phyloP scores from a whole-genome alignment of 92 coral and sea anemone genomes.

The Montipora capitata region DNA sequence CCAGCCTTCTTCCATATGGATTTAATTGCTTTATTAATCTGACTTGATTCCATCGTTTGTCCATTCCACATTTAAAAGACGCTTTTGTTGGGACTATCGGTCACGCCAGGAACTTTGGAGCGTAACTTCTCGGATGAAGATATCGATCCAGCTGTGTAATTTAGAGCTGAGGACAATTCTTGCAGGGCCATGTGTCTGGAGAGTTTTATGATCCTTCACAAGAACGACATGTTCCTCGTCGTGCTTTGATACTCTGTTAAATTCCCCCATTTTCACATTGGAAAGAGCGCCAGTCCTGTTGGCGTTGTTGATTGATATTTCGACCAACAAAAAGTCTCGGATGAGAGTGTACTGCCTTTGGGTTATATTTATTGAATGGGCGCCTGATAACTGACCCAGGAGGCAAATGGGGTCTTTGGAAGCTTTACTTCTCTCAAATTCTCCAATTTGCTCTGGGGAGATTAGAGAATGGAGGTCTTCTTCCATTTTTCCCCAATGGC shows the following conservation, averaged over 20 bases:
- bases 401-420: constrained; percentile 57
- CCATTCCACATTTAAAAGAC: constrained; percentile 24
- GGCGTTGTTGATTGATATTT: constrained; percentile 74
- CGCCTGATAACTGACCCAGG: constrained; percentile 58
- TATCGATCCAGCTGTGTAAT: constrained; percentile 20
- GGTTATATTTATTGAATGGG: constrained; percentile 24
- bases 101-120: neutral
- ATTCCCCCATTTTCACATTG: constrained; percentile 60
- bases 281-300: constrained; percentile 73
- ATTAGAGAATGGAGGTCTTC: constrained; percentile 21
- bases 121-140: neutral
- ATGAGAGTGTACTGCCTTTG: constrained; percentile 59
- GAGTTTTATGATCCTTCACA: constrained; percentile 17
- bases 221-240: constrained; percentile 12
- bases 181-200: constrained; percentile 21
- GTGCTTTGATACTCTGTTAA: constrained; percentile 13
- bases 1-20: constrained; percentile 35
- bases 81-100: neutral
- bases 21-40: constrained; percentile 7
- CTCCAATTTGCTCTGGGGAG: constrained; percentile 38
- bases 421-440: constrained; percentile 68
- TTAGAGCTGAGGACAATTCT: constrained; percentile 10
- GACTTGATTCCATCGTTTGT: constrained; percentile 17
- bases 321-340: constrained; percentile 61
- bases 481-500: constrained; percentile 81